Evolutionary conservation across 2,797 vertebrate genomes (phyloP).

Genomic region (Phoxinus dragarum): DNA sequence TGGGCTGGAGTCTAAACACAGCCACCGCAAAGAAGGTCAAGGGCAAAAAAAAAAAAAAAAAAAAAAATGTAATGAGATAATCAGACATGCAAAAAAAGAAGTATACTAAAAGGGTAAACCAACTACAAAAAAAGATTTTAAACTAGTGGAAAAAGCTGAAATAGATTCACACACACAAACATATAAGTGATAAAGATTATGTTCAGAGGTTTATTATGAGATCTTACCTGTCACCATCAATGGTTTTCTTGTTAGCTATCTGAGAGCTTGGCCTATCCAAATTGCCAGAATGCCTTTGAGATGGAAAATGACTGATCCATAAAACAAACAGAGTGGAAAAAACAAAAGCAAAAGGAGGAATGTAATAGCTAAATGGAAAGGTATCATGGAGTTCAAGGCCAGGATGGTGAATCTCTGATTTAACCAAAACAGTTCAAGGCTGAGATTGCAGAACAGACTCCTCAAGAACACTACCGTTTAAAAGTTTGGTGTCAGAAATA

Average conservation of each 20-base stretch:
- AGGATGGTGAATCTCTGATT: background rate
- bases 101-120: background rate
- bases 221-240: slow-evolving; percentile 93
- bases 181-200: background rate
- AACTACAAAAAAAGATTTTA: background rate
- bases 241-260: slow-evolving; percentile 87
- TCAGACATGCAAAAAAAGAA: slow-evolving; percentile 11
- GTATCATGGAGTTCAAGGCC: slow-evolving; percentile 26
- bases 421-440: background rate
- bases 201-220: slow-evolving; percentile 56
- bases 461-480: background rate
- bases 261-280: slow-evolving; percentile 89
- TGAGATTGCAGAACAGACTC: background rate
- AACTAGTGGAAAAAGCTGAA: background rate
- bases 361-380: slow-evolving; percentile 36
- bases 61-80: background rate
- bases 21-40: slow-evolving; percentile 31
- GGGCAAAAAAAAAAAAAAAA: background rate
- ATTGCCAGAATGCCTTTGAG: slow-evolving; percentile 88
- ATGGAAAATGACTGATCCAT: slow-evolving; percentile 77
- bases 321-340: slow-evolving; percentile 62
- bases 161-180: background rate
- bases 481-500: background rate
- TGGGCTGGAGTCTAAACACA: slow-evolving; percentile 77
- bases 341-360: slow-evolving; percentile 62